Percentiles rank a stretch among this genome's conserved stretches.
phyloP scores from a whole-genome alignment of 2,113 vertebrate species.

The Phylloscopus trochilus region DNA sequence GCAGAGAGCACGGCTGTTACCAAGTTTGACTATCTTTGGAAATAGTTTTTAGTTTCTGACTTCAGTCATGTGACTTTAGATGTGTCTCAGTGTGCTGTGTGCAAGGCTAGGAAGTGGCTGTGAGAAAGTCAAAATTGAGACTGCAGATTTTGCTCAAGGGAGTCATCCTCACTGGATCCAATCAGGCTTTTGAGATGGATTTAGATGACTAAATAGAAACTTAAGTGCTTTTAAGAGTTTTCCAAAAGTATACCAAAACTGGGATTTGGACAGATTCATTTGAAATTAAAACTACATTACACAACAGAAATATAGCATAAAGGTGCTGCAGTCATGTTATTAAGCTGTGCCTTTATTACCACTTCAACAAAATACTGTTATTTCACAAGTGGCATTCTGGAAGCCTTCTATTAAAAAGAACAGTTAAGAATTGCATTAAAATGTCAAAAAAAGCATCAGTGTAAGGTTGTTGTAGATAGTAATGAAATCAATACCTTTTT shows the following conservation, averaged over 20 bases:
- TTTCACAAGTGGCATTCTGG: not conserved
- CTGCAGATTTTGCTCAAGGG: not conserved
- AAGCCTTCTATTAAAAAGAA: not conserved
- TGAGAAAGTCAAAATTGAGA: not conserved
- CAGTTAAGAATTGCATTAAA: not conserved
- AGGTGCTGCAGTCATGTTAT: not conserved
- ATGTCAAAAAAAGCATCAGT: not conserved
- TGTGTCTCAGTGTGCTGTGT: not conserved
- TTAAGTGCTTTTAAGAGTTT: not conserved
- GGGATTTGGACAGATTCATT: not conserved
- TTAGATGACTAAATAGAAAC: not conserved
- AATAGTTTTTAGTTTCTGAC: not conserved
- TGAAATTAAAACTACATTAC: not conserved
- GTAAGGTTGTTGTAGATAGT: not conserved
- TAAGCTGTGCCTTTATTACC: not conserved
- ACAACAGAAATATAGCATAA: not conserved
- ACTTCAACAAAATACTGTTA: not conserved
- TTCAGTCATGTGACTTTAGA: not conserved
- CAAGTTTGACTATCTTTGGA: not conserved
- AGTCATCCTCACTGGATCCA: not conserved
- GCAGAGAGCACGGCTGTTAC: accelerated
- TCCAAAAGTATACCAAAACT: not conserved
- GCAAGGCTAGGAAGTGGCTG: not conserved
- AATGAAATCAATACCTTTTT: not conserved
- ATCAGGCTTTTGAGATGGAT: not conserved